Conservation (phyloP, 23 tunicate genomes). For the Halocynthia roretzi region DNA sequence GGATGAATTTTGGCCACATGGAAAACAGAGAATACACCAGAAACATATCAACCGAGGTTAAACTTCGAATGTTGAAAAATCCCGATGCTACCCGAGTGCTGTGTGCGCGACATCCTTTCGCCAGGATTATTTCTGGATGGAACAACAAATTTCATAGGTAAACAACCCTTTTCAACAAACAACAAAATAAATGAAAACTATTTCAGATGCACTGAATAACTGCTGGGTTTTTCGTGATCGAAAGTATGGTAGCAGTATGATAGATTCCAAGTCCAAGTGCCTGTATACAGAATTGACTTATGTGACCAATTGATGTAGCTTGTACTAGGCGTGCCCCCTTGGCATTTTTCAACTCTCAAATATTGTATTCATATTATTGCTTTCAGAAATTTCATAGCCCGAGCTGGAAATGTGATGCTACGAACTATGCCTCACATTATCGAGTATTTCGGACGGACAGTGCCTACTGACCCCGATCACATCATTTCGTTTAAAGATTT, state of each 20-base stretch:
- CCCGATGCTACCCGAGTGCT: slow-evolving; percentile 5
- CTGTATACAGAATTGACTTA: too few species aligned
- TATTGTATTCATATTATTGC: background rate
- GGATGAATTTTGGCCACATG: slow-evolving; percentile 15
- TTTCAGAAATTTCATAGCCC: slow-evolving; percentile 20
- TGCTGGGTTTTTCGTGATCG: too few species aligned
- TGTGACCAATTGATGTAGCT: too few species aligned
- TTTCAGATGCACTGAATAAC: too few species aligned
- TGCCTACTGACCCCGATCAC: slow-evolving; percentile 47
- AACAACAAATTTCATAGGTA: slow-evolving; percentile 22
- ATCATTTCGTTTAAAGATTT: slow-evolving; percentile 46
- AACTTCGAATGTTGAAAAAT: background rate
- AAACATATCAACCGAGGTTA: background rate
- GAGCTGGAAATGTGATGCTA: slow-evolving; percentile 27
- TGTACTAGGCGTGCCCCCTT: background rate
- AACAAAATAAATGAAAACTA: too few species aligned
- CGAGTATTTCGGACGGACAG: slow-evolving; percentile 16
- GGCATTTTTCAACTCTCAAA: background rate
- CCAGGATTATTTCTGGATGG: slow-evolving; percentile 23
- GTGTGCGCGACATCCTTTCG: slow-evolving; percentile 19
- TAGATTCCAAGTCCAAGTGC: too few species aligned
- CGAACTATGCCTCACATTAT: slow-evolving; percentile 23
- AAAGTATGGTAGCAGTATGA: too few species aligned
- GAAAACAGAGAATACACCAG: slow-evolving; percentile 1
- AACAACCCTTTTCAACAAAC: background rate